Conservation (phyloP, 1,140 invertebrate species). For the Pseudomyrmex flavicornis region DNA sequence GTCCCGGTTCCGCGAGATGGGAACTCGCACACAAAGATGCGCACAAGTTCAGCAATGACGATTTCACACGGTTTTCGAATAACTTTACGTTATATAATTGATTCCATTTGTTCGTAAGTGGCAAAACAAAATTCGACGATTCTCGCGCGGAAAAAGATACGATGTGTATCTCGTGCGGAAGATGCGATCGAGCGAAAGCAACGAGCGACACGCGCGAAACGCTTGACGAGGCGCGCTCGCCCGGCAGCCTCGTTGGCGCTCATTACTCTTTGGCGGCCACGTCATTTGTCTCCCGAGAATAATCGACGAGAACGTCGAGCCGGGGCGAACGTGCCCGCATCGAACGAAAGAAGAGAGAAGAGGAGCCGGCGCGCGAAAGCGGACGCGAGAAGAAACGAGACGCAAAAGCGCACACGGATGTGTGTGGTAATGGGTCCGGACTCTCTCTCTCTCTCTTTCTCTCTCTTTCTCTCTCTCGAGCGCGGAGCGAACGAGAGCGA, state of each 20-base stretch:
- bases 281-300: conserved; percentile 76
- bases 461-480: not conserved
- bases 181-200: conserved; percentile 29
- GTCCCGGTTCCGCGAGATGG: conserved; percentile 5
- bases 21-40: conserved; percentile 17
- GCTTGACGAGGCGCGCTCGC: conserved; percentile 62
- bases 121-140: conserved; percentile 1
- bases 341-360: conserved; percentile 32
- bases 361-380: not conserved
- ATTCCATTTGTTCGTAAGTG: too few species aligned
- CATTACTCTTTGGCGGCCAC: conserved; percentile 75
- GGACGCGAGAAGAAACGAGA: conserved; percentile 51
- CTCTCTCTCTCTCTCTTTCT: conserved; percentile 29
- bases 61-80: conserved; percentile 53
- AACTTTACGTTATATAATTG: conserved; percentile 2
- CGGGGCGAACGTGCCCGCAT: conserved; percentile 26
- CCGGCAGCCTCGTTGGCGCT: conserved; percentile 65
- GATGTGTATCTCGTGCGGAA: not conserved
- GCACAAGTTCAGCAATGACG: conserved; percentile 60
- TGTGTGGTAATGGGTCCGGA: conserved; percentile 61
- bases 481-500: conserved; percentile 66
- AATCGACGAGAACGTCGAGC: conserved; percentile 64
- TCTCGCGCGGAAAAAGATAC: not conserved
- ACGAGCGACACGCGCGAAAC: conserved; percentile 59
- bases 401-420: conserved; percentile 37